A percentile compares a stretch with the other conserved stretches of the same genome.
phyloP scores from a whole-genome alignment of 2,113 vertebrate genomes.

The Prunella himalayana region DNA sequence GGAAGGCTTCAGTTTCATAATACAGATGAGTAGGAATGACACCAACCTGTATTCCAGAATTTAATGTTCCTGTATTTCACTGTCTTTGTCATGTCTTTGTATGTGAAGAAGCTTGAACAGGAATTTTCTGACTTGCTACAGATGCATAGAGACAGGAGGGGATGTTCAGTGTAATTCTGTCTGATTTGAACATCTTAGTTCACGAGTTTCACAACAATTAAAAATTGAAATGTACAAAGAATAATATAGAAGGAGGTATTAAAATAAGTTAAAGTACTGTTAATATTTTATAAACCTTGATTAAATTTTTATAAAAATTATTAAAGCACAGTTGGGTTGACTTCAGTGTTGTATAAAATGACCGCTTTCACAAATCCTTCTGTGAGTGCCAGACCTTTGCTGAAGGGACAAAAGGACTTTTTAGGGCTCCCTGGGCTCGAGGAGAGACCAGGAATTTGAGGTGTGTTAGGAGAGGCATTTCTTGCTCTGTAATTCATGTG shows the following conservation, averaged over 20 bases:
- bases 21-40: not conserved
- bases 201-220: slow-evolving; percentile 63
- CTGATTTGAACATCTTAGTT: slow-evolving; percentile 54
- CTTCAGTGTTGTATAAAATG: slow-evolving; percentile 37
- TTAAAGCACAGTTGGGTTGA: slow-evolving; percentile 35
- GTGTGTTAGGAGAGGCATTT: not conserved
- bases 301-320: slow-evolving; percentile 72
- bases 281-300: slow-evolving; percentile 72
- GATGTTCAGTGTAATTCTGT: slow-evolving; percentile 19
- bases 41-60: not conserved
- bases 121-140: not conserved
- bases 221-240: slow-evolving; percentile 64
- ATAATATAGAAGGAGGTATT: slow-evolving; percentile 49
- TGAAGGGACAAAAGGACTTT: not conserved
- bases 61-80: not conserved
- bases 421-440: not conserved
- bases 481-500: not conserved
- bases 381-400: not conserved
- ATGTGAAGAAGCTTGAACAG: not conserved
- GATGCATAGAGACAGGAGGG: not conserved
- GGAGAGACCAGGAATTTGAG: not conserved
- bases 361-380: not conserved
- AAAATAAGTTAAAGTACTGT: slow-evolving; percentile 60
- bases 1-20: not conserved
- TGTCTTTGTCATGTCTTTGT: not conserved